Evolutionary conservation across 2,113 vertebrate genomes (phyloP).

Genomic region (Poecile atricapillus): DNA sequence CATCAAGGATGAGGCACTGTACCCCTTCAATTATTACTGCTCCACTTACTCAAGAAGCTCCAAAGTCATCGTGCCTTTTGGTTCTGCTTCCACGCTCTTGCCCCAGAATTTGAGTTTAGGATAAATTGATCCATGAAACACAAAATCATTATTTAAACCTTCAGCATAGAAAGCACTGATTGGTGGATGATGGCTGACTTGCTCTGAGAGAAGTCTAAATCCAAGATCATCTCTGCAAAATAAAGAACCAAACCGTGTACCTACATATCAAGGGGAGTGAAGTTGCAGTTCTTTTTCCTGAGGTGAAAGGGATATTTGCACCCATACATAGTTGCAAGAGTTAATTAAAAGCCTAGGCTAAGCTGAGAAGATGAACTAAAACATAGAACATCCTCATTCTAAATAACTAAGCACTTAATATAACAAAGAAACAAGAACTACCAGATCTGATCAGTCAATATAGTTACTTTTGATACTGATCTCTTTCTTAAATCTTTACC

Average conservation of each 20-base stretch:
- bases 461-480: background rate
- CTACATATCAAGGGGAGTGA: background rate
- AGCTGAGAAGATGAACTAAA: background rate
- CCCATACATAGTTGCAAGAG: background rate
- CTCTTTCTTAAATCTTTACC: background rate
- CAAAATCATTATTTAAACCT: conserved; percentile 89
- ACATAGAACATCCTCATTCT: background rate
- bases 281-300: background rate
- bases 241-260: background rate
- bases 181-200: conserved; percentile 98
- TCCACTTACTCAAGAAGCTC: conserved; percentile 91
- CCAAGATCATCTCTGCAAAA: conserved; percentile 90
- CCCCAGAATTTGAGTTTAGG: conserved; percentile 99
- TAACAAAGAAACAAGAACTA: background rate
- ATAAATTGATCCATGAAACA: conserved; percentile 97
- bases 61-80: conserved; percentile 93
- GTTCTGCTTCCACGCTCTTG: conserved; percentile 97
- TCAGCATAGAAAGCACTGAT: conserved; percentile 97
- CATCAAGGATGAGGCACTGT: background rate
- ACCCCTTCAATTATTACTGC: background rate
- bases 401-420: background rate
- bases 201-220: conserved; percentile 94
- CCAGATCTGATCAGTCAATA: background rate
- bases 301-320: background rate
- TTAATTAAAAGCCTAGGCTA: background rate